phyloP scores from a whole-genome alignment of 2,113 vertebrate species.

The Lepisosteus oculatus region DNA sequence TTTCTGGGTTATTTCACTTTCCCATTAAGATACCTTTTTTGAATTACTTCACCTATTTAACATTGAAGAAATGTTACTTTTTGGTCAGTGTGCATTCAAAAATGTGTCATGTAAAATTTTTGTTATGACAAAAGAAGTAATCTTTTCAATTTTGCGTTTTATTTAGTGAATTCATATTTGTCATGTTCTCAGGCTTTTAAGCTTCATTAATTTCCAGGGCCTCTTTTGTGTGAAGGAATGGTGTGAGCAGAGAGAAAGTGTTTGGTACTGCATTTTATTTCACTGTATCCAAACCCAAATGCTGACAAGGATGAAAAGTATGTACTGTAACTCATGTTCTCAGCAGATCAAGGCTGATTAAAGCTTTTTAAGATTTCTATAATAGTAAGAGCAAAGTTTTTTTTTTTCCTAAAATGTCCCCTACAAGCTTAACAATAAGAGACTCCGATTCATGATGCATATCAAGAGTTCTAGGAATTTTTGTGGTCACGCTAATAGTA shows the following conservation, averaged over 20 bases:
- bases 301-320: neutral
- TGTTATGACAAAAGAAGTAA: conserved; percentile 52
- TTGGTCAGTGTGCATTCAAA: conserved; percentile 59
- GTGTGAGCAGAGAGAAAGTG: conserved; percentile 27
- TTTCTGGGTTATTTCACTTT: conserved; percentile 71
- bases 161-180: conserved; percentile 49
- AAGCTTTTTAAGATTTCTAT: conserved; percentile 24
- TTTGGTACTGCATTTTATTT: conserved; percentile 21
- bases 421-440: neutral
- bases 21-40: conserved; percentile 89
- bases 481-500: too few relatives aligned
- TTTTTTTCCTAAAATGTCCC: conserved; percentile 28
- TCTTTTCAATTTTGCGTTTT: conserved; percentile 45
- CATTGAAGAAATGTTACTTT: conserved; percentile 72
- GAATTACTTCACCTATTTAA: conserved; percentile 83
- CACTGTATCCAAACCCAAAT: neutral
- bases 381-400: conserved; percentile 20
- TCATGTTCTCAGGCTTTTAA: conserved; percentile 42
- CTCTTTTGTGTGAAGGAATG: conserved; percentile 34
- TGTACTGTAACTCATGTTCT: conserved; percentile 22
- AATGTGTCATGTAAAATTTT: conserved; percentile 55
- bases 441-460: too few relatives aligned
- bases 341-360: conserved; percentile 35
- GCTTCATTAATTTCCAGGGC: conserved; percentile 51
- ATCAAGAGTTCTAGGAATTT: too few relatives aligned